Base-by-base conservation (phyloP, 2,888 invertebrate species). In the Microctonus brassicae region DNA sequence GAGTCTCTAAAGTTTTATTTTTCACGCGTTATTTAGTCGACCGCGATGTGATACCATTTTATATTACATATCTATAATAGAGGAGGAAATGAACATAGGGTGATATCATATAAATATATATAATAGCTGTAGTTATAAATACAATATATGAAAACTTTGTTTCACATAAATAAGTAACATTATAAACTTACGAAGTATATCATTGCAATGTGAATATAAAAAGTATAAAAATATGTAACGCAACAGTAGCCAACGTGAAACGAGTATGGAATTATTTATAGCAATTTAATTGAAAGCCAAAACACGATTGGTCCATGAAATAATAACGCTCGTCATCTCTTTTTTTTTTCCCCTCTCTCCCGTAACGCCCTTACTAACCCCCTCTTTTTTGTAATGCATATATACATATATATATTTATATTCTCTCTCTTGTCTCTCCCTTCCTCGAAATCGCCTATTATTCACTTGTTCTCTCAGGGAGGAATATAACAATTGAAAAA, bases 401-500 rank as follows among this genome's bases (percentile, higher is more conserved):
- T 34, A 52, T 17, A 29, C 1, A 36, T 53, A 69, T 42, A 55
- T 52, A 22, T 11, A 47, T 17, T 7, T n/a, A 17, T 42, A 42
- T 42, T 1, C 47, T 20, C 17, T n/a, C 39, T 47, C 39, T 17
- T 53, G 64, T 53, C 29, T 63, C 39, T 55, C 69, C 34, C 33
- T 26, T 57, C 42, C 42, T 39, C 39, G 26, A 26, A 57, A 57
- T 66, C 10, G 17, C 53, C 73, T 67, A 77, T 76, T 77, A 77
- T 76, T 77, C 77, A 77, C 76, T 77, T 77, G 77, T 77, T 76
- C 77, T 73, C 75, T 69, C 68, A 73, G 72, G 53, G 64, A 67
- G 58, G 70, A 75, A 74, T 57, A 57, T 75, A 75, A 77, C 77
- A 77, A 76, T 76, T 76, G 75, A 76, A 76, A 78, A 78, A 78